Percentiles rank a stretch among this genome's conserved stretches.
Evolutionary conservation across 1,140 invertebrate species (phyloP).

Genomic region (Drosophila jambulina): DNA sequence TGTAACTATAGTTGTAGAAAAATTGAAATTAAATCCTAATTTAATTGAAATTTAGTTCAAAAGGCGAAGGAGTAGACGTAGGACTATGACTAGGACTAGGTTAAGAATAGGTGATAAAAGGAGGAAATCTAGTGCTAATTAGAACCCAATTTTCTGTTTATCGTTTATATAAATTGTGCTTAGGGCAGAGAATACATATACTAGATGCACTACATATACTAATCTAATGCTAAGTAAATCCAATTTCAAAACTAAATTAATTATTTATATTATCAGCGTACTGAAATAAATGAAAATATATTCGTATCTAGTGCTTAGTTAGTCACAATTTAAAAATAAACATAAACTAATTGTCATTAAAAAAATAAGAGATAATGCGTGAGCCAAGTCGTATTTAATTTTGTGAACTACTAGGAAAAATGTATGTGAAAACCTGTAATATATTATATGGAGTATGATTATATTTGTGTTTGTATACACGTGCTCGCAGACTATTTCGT

Average conservation of each 20-base stretch:
- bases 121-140: slow-evolving; percentile 61
- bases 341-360: slow-evolving; percentile 10
- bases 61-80: slow-evolving; percentile 20
- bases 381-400: slow-evolving; percentile 21
- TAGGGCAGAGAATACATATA: slow-evolving; percentile 35
- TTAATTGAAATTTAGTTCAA: slow-evolving; percentile 82
- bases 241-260: slow-evolving; percentile 60
- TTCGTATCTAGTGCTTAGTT: slow-evolving; percentile 71
- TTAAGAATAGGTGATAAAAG: slow-evolving; percentile 25
- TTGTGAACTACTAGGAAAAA: slow-evolving; percentile 24
- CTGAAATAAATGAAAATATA: slow-evolving; percentile 40
- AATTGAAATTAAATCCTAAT: slow-evolving; percentile 74
- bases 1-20: slow-evolving; percentile 28
- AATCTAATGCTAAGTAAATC: slow-evolving; percentile 50
- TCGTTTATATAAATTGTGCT: slow-evolving; percentile 33
- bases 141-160: slow-evolving; percentile 53
- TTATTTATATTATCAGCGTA: slow-evolving; percentile 52
- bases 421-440: slow-evolving; percentile 28
- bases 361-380: neutral
- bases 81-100: slow-evolving; percentile 5
- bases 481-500: neutral
- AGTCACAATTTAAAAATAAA: slow-evolving; percentile 77
- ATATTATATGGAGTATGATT: slow-evolving; percentile 7
- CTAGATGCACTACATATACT: slow-evolving; percentile 12
- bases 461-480: slow-evolving; percentile 5